These are phyloP conservation scores for Temnothorax longispinosus DNA, from an alignment of 1,140 invertebrate species.

Conservation along the genomic window DNA sequence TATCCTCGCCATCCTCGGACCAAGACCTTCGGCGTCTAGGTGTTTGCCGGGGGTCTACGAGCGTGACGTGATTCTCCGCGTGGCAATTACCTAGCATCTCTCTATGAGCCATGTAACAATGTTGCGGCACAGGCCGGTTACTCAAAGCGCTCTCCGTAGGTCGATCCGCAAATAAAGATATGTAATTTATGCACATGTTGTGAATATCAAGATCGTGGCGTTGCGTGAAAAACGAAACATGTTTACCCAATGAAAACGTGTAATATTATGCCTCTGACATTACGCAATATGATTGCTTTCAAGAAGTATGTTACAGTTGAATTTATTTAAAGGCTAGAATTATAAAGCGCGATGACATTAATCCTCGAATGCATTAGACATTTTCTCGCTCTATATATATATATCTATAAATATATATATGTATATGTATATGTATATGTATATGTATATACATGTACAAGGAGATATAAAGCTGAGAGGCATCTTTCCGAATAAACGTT, in stretches of 20 bases:
- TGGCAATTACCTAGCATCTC: slow-evolving; percentile 49
- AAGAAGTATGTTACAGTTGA: neutral
- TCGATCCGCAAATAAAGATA: slow-evolving; percentile 48
- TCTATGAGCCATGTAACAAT: slow-evolving; percentile 37
- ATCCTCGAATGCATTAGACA: neutral
- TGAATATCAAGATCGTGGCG: slow-evolving; percentile 49
- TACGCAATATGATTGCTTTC: slow-evolving; percentile 11
- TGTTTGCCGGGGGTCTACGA: slow-evolving; percentile 27
- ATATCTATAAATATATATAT: neutral
- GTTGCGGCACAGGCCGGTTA: slow-evolving; percentile 8
- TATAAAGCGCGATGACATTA: slow-evolving; percentile 1
- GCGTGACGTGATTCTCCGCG: slow-evolving; percentile 54
- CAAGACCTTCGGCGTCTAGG: slow-evolving; percentile 53
- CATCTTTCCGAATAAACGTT: neutral
- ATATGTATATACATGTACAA: neutral
- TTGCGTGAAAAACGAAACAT: slow-evolving; percentile 13
- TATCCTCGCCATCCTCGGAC: slow-evolving; percentile 28
- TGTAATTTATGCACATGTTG: slow-evolving; percentile 26
- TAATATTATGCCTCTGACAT: slow-evolving; percentile 7
- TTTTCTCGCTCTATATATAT: neutral
- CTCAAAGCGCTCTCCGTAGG: slow-evolving; percentile 12
- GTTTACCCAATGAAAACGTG: slow-evolving; percentile 17
- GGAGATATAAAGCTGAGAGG: neutral
- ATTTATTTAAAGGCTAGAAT: slow-evolving; percentile 29
- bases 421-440: neutral